Conservation (phyloP, 1,140 invertebrate species). For the Drosophila takahashii region DNA sequence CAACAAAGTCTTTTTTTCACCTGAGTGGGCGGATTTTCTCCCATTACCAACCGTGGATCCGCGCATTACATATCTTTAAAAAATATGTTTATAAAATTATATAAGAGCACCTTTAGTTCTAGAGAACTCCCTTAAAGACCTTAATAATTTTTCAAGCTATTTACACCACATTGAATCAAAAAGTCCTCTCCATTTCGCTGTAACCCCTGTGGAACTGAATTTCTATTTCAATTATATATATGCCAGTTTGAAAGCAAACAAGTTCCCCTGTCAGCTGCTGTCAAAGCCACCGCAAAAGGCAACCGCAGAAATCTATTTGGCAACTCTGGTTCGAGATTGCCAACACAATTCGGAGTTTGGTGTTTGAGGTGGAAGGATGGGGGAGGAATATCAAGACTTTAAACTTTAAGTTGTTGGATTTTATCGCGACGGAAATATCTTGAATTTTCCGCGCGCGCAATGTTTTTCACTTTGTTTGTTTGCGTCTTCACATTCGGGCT, state of each 20-base stretch:
- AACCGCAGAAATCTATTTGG: slow-evolving; percentile 78
- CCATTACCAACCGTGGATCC: no score
- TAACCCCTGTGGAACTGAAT: background rate
- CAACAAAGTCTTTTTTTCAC: no score
- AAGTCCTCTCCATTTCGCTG: background rate
- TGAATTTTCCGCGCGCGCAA: slow-evolving; percentile 11
- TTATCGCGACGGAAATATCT: slow-evolving; percentile 14
- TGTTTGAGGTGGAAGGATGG: slow-evolving; percentile 2
- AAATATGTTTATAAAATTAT: no score
- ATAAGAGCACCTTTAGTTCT: background rate
- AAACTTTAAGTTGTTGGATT: slow-evolving; percentile 15
- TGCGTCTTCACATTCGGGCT: slow-evolving; percentile 48
- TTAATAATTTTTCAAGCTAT: background rate
- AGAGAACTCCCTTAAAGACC: background rate
- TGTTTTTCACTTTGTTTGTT: slow-evolving; percentile 21
- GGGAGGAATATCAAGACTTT: background rate
- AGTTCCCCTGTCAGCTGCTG: slow-evolving; percentile 13
- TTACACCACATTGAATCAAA: background rate
- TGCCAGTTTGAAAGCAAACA: slow-evolving; percentile 18
- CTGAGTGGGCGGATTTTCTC: no score
- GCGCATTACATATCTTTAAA: no score
- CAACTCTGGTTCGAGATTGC: slow-evolving; percentile 26
- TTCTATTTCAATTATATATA: slow-evolving; percentile 34
- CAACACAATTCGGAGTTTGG: slow-evolving; percentile 12
- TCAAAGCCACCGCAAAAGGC: slow-evolving; percentile 57